phyloP scores from a whole-genome alignment of 2,888 invertebrate genomes.

The Parnassius mnemosyne region DNA sequence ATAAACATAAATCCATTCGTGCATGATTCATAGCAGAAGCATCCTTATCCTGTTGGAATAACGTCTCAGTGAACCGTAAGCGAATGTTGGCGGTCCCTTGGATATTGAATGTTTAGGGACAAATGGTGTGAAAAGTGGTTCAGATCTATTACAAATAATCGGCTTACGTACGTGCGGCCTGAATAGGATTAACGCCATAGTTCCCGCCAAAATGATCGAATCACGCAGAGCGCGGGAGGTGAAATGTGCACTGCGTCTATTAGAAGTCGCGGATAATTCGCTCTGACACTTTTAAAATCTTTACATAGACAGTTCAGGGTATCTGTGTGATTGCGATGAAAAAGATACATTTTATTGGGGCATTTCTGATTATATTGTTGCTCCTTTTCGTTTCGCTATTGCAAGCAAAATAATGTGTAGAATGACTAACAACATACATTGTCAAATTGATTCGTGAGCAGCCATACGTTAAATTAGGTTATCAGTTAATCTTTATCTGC shows the following conservation, averaged over 20 bases:
- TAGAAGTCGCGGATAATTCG: background rate
- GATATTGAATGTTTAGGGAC: constrained; percentile 46
- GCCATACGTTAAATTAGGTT: too few species aligned
- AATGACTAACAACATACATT: too few species aligned
- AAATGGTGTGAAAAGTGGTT: constrained; percentile 56
- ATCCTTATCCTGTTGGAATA: constrained; percentile 1
- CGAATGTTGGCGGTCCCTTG: constrained; percentile 21
- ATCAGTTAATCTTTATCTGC: too few species aligned
- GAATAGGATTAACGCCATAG: constrained; percentile 50
- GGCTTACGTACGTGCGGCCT: constrained; percentile 62
- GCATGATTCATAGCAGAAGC: background rate
- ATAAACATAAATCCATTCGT: constrained; percentile 14
- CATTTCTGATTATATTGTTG: too few species aligned
- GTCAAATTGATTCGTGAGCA: too few species aligned
- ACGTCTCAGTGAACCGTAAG: background rate
- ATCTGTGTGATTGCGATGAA: too few species aligned
- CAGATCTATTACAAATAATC: constrained; percentile 72
- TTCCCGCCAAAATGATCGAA: constrained; percentile 28
- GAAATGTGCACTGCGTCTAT: background rate
- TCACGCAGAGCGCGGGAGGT: background rate
- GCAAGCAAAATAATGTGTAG: too few species aligned
- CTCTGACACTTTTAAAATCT: background rate
- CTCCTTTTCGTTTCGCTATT: too few species aligned
- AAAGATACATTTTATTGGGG: too few species aligned
- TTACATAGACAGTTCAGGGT: background rate